These are phyloP conservation scores for Myotis findleyi DNA, from an alignment of 2,797 vertebrate species.

Conservation along the genomic window DNA sequence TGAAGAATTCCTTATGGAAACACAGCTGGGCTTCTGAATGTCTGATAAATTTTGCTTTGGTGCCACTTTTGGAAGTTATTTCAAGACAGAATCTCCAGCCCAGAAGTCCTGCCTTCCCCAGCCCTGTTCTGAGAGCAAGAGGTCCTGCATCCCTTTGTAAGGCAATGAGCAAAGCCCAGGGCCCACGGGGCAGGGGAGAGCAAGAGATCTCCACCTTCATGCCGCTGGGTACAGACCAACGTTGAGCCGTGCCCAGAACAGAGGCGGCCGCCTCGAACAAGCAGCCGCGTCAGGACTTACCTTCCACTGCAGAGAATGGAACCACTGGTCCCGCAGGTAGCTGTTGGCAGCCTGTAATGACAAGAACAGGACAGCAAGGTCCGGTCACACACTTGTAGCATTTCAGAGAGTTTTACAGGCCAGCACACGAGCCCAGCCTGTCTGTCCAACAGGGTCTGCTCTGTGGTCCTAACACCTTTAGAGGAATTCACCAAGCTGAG, in stretches of 20 bases:
- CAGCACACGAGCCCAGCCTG: background rate
- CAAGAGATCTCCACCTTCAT: background rate
- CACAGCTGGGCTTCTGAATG: background rate
- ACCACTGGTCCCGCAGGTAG: slow-evolving; percentile 99
- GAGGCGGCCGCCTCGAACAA: rapidly evolving
- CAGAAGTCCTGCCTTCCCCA: background rate
- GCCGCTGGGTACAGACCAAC: background rate
- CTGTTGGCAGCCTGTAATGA: slow-evolving; percentile 97
- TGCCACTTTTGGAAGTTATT: background rate
- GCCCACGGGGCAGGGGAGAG: rapidly evolving
- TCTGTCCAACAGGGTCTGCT: rapidly evolving
- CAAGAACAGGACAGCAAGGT: slow-evolving; percentile 56
- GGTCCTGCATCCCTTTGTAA: rapidly evolving
- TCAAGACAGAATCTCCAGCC: background rate
- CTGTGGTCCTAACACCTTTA: background rate
- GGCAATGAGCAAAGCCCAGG: background rate
- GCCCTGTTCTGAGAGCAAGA: background rate
- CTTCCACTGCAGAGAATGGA: slow-evolving; percentile 99
- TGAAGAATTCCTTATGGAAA: background rate
- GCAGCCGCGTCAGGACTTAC: slow-evolving; percentile 85
- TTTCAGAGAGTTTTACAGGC: background rate
- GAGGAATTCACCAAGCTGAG: background rate
- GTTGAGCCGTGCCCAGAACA: background rate
- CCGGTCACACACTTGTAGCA: background rate
- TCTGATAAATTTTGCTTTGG: background rate